Evolutionary conservation across 2,113 vertebrate genomes (phyloP).

Genomic region (Salvelinus namaycush): DNA sequence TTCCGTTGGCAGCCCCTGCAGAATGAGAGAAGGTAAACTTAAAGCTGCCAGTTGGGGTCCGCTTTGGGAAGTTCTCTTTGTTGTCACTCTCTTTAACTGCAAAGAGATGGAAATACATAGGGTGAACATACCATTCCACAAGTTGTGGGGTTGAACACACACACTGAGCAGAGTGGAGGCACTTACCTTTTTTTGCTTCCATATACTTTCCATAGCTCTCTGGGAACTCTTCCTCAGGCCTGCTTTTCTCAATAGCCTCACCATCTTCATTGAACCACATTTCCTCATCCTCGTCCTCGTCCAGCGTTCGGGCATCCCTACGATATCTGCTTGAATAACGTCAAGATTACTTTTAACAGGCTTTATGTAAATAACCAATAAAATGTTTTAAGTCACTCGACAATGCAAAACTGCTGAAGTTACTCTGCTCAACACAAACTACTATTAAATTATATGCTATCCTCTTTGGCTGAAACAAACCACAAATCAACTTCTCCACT

Average conservation of each 20-base stretch:
- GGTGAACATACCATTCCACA: not conserved
- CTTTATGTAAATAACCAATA: too few relatives aligned
- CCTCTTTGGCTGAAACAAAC: too few relatives aligned
- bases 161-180: too few relatives aligned
- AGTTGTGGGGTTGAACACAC: not conserved
- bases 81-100: constrained; percentile 86
- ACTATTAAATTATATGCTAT: too few relatives aligned
- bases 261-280: constrained; percentile 97
- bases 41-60: constrained; percentile 76
- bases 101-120: constrained; percentile 7
- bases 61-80: constrained; percentile 82
- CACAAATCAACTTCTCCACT: too few relatives aligned
- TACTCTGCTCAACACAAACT: too few relatives aligned
- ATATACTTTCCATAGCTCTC: constrained; percentile 97
- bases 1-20: constrained; percentile 84
- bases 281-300: constrained; percentile 95
- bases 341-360: not conserved
- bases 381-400: too few relatives aligned
- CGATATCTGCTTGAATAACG: constrained; percentile 80
- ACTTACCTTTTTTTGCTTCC: constrained; percentile 95
- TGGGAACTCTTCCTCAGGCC: constrained; percentile 91
- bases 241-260: constrained; percentile 87
- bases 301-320: constrained; percentile 88
- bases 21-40: constrained; percentile 82
- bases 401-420: too few relatives aligned